These are phyloP conservation scores for Paguma larvata DNA, from an alignment of 2,797 vertebrate species.

Conservation along the genomic window DNA sequence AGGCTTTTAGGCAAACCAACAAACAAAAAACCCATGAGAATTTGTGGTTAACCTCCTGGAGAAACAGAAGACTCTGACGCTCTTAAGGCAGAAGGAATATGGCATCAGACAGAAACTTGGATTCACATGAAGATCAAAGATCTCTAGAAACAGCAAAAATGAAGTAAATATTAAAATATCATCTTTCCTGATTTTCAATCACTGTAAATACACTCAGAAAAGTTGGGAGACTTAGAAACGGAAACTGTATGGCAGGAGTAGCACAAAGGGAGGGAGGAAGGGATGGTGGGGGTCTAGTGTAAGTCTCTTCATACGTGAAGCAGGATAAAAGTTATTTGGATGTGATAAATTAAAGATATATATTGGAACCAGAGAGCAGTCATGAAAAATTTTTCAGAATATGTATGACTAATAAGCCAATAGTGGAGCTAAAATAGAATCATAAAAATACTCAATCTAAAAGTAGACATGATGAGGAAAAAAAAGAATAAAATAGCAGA, in stretches of 20 bases:
- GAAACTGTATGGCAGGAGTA: neutral
- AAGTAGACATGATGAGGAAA: neutral
- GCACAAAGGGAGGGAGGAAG: neutral
- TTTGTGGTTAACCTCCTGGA: neutral
- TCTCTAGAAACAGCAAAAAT: neutral
- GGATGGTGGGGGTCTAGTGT: neutral
- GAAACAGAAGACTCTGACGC: neutral
- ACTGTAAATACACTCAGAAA: neutral
- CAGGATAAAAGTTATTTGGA: neutral
- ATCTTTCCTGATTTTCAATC: conserved; percentile 6
- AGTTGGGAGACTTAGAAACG: neutral
- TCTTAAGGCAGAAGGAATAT: neutral
- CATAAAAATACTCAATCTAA: neutral
- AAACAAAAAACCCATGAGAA: neutral
- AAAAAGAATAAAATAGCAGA: neutral
- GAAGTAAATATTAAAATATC: neutral
- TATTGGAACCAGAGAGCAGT: neutral
- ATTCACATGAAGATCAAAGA: neutral
- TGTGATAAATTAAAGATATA: neutral
- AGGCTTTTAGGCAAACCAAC: neutral
- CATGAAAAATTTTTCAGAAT: neutral
- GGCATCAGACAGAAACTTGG: neutral
- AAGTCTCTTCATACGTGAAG: neutral
- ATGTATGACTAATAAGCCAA: neutral
- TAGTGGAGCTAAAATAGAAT: neutral